Conservation (phyloP, 2,113 vertebrate species). For the Polyodon spathula region DNA sequence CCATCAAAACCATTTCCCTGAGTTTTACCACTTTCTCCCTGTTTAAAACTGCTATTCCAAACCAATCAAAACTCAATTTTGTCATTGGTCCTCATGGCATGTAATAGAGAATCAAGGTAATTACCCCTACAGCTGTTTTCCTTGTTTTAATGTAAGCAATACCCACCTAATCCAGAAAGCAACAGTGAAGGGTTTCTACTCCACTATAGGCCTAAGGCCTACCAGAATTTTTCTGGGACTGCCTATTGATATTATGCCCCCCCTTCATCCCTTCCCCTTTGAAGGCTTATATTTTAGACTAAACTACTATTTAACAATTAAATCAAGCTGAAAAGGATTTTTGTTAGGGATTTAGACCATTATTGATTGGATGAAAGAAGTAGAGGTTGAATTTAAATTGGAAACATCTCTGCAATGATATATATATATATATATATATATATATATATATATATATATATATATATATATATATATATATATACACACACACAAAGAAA, state of each 20-base stretch:
- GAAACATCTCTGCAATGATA: constrained; percentile 59
- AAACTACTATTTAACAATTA: constrained; percentile 77
- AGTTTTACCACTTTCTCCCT: constrained; percentile 71
- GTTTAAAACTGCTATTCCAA: constrained; percentile 65
- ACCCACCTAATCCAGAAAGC: constrained; percentile 82
- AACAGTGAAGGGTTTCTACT: constrained; percentile 78
- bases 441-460: no score
- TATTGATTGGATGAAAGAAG: constrained; percentile 64
- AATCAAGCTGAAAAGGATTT: constrained; percentile 67
- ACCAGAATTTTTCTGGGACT: constrained; percentile 68
- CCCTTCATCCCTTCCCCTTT: constrained; percentile 51
- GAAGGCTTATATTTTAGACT: constrained; percentile 54
- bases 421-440: no score
- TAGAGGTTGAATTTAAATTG: constrained; percentile 67
- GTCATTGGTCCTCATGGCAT: constrained; percentile 76
- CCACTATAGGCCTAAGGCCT: constrained; percentile 68
- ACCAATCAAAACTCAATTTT: constrained; percentile 78
- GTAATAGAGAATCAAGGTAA: constrained; percentile 88
- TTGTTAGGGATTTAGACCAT: constrained; percentile 64
- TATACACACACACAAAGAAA: constrained; percentile 32
- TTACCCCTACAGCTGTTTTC: constrained; percentile 84
- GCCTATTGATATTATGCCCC: constrained; percentile 69
- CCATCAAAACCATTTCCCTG: no score
- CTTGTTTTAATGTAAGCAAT: constrained; percentile 92
- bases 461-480: no score